phyloP scores from a whole-genome alignment of 2,888 invertebrate species.

The Eilema griseolum region DNA sequence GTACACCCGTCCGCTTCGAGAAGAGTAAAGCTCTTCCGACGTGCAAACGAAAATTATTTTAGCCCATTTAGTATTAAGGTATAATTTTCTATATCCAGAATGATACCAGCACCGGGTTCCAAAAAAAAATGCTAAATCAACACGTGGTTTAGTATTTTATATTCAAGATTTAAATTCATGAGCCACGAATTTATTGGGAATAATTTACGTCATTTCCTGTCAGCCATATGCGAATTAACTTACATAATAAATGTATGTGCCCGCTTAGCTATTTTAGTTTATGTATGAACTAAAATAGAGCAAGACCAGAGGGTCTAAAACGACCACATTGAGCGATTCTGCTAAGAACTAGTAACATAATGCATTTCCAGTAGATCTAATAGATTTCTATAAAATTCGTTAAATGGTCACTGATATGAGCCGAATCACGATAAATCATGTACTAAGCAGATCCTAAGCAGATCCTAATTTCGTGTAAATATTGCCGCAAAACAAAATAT shows the following conservation, averaged over 20 bases:
- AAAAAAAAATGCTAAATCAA: not conserved
- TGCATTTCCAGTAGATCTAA: no score
- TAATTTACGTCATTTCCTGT: constrained; percentile 27
- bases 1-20: not conserved
- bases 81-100: not conserved
- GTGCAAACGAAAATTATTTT: not conserved
- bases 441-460: no score
- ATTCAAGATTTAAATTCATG: constrained; percentile 47
- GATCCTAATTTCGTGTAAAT: no score
- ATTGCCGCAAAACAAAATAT: no score
- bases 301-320: no score
- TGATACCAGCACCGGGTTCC: not conserved
- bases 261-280: no score
- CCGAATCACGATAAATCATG: no score
- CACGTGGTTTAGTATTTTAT: constrained; percentile 19
- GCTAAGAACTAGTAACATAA: no score
- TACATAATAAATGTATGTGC: constrained; percentile 26
- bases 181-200: constrained; percentile 42
- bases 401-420: no score
- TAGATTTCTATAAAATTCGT: no score
- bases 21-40: not conserved
- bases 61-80: not conserved
- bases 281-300: constrained; percentile 1
- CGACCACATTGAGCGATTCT: no score
- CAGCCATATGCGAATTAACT: constrained; percentile 19